Evolutionary conservation across 1,140 invertebrate genomes (phyloP).

Genomic region (Ectropis grisescens): DNA sequence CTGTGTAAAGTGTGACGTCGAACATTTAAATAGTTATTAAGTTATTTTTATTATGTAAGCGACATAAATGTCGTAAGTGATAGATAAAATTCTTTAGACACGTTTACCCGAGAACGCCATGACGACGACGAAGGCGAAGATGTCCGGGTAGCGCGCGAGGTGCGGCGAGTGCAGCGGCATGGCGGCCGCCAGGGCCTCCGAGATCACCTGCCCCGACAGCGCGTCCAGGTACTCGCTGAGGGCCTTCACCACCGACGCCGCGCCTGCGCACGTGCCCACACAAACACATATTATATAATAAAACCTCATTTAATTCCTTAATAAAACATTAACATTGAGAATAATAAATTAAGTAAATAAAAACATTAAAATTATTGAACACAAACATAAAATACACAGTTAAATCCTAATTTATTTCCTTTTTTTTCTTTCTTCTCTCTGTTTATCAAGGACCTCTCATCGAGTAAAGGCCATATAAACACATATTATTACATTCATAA

Average conservation of each 20-base stretch:
- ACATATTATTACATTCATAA: no score
- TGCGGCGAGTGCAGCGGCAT: conserved; percentile 82
- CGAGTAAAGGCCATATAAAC: no score
- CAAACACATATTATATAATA: conserved; percentile 7
- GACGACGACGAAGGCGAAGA: conserved; percentile 75
- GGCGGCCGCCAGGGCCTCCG: conserved; percentile 72
- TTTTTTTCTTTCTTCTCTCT: no score
- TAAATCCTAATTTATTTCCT: neutral
- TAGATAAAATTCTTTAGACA: no score
- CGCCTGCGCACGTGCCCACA: no score
- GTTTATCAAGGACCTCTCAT: no score
- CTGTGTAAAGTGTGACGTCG: no score
- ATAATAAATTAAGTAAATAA: neutral
- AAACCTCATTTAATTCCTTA: no score
- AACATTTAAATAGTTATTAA: no score
- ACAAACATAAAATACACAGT: neutral
- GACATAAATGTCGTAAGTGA: no score
- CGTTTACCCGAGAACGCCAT: conserved; percentile 72
- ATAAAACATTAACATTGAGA: no score
- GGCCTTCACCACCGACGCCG: conserved; percentile 87
- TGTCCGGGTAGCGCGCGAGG: conserved; percentile 78
- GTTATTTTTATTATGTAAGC: no score
- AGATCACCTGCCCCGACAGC: conserved; percentile 67
- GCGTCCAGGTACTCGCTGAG: conserved; percentile 84
- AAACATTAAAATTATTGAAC: neutral